Evolutionary conservation across 2,888 invertebrate species (phyloP).

Genomic region (Oithona nana): DNA sequence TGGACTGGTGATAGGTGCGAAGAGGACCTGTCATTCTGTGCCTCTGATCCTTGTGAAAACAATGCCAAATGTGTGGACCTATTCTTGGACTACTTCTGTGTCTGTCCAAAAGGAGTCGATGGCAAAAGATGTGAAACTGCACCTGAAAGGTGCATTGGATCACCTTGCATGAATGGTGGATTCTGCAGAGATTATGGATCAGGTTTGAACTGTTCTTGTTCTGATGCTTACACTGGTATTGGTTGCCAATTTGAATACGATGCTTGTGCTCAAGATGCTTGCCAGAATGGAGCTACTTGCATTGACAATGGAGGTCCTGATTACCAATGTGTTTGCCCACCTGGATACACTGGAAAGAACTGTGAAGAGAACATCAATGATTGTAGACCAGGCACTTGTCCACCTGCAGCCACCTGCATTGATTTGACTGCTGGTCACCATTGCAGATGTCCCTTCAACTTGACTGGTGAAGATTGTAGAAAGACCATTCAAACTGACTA

Average conservation of each 20-base stretch:
- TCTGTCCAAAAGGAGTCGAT: conserved; percentile 85
- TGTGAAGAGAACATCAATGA: conserved; percentile 78
- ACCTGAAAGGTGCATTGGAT: conserved; percentile 78
- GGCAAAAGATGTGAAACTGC: conserved; percentile 93
- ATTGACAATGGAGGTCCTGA: conserved; percentile 55
- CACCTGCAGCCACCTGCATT: conserved; percentile 77
- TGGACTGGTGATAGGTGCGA: conserved; percentile 76
- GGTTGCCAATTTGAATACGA: conserved; percentile 87
- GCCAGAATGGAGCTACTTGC: conserved; percentile 81
- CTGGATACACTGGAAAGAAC: conserved; percentile 56
- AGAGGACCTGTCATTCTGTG: conserved; percentile 66
- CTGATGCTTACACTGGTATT: conserved; percentile 60
- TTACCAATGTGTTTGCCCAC: conserved; percentile 65
- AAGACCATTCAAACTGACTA: conserved; percentile 97
- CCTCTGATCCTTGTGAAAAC: conserved; percentile 71
- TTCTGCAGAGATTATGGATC: conserved; percentile 89
- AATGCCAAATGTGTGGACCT: conserved; percentile 75
- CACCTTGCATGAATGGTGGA: conserved; percentile 87
- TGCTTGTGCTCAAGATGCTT: conserved; percentile 66
- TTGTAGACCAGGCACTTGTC: conserved; percentile 81
- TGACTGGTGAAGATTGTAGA: conserved; percentile 87
- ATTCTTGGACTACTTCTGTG: conserved; percentile 77
- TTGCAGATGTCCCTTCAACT: conserved; percentile 89
- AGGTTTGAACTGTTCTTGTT: conserved; percentile 80
- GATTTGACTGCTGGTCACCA: conserved; percentile 76